phyloP scores from a whole-genome alignment of 2,797 vertebrate genomes.

The Spinus olivaceus region DNA sequence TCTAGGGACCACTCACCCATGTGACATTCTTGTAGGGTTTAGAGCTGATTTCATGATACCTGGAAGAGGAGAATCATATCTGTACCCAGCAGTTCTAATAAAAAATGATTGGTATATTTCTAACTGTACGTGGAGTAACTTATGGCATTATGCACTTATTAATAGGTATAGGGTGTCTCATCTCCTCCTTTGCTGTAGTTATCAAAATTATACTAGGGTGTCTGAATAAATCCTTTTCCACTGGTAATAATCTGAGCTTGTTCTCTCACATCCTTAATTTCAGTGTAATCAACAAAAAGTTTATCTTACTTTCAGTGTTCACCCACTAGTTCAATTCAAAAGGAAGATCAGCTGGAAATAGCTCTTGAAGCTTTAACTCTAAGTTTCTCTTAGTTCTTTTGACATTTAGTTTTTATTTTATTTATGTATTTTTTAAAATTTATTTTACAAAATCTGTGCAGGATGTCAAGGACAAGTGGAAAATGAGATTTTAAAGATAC shows the following conservation, averaged over 20 bases:
- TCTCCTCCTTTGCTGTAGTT: neutral
- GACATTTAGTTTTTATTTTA: neutral
- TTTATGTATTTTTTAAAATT: neutral
- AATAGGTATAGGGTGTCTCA: neutral
- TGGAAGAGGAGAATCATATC: neutral
- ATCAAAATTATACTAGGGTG: neutral
- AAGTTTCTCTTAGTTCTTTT: neutral
- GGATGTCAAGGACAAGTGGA: neutral
- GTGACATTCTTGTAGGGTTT: neutral
- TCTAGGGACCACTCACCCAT: neutral
- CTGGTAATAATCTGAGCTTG: neutral
- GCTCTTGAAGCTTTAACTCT: neutral
- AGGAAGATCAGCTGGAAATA: neutral
- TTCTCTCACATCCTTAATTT: neutral
- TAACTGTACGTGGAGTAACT: neutral
- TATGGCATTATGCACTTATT: neutral
- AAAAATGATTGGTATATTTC: neutral
- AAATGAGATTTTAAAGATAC: neutral
- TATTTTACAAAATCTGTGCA: neutral
- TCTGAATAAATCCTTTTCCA: neutral
- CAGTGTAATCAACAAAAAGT: neutral
- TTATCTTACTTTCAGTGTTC: neutral
- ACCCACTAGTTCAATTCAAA: neutral
- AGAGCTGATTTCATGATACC: neutral
- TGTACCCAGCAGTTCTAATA: neutral